A percentile compares a stretch with the other conserved stretches of the same genome.
These are phyloP conservation scores for Philaethria dido DNA, from an alignment of 2,888 invertebrate species.

Conservation along the genomic window DNA sequence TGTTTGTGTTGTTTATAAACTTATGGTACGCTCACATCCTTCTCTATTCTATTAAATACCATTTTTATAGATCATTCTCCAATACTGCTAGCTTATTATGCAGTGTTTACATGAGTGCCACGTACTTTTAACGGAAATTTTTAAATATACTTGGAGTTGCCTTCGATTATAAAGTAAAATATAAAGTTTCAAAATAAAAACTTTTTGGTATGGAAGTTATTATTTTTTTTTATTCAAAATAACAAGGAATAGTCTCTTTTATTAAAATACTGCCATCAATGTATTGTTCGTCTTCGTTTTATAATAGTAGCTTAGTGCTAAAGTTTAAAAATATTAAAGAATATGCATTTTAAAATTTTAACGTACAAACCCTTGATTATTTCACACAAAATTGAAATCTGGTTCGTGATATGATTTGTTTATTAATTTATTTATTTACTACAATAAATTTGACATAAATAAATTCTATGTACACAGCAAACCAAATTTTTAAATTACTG, in stretches of 20 bases:
- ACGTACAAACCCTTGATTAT: too few relatives aligned
- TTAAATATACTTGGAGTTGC: constrained; percentile 3
- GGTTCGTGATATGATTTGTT: not conserved
- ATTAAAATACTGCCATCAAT: not conserved
- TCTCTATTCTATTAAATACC: constrained; percentile 38
- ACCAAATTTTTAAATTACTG: not conserved
- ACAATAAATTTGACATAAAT: too few relatives aligned
- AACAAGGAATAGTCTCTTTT: not conserved
- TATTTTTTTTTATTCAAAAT: not conserved
- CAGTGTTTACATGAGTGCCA: constrained; percentile 10
- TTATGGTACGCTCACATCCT: constrained; percentile 51
- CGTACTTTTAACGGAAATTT: constrained; percentile 3
- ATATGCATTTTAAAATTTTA: not conserved
- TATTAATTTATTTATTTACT: not conserved
- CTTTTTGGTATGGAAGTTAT: not conserved
- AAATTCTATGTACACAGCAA: too few relatives aligned
- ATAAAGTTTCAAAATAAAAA: constrained; percentile 34
- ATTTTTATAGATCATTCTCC: constrained; percentile 29
- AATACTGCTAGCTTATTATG: constrained; percentile 19
- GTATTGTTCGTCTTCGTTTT: not conserved
- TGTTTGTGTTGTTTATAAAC: constrained; percentile 32
- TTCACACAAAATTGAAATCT: not conserved
- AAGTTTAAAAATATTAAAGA: not conserved
- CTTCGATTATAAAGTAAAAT: not conserved
- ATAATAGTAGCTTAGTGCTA: not conserved